Evolutionary conservation across 2,888 invertebrate genomes (phyloP).

Genomic region (Acanthacorydalis orientalis): DNA sequence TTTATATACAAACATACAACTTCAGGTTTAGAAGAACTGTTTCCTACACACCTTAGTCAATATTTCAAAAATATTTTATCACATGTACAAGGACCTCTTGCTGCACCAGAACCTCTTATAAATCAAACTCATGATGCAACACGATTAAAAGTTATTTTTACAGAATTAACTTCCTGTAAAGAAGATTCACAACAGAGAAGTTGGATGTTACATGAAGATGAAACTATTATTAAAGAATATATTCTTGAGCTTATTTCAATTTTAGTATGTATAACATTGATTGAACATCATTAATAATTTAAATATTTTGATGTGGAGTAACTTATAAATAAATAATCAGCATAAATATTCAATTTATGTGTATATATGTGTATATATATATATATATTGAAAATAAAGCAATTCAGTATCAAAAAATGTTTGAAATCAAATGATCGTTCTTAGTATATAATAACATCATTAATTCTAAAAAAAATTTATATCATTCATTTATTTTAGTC

Average conservation of each 20-base stretch:
- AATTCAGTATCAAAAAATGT: background rate
- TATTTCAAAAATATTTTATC: slow-evolving; percentile 37
- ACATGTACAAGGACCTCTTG: slow-evolving; percentile 40
- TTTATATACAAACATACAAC: slow-evolving; percentile 8
- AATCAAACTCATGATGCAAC: slow-evolving; percentile 74
- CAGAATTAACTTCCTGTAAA: slow-evolving; percentile 72
- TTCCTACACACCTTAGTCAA: slow-evolving; percentile 39
- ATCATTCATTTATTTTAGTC: slow-evolving; percentile 49
- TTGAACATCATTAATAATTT: slow-evolving; percentile 2
- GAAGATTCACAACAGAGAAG: slow-evolving; percentile 91
- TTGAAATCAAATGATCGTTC: background rate
- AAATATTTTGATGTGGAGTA: no score
- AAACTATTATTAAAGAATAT: slow-evolving; percentile 71
- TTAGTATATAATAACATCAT: background rate
- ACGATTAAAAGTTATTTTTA: slow-evolving; percentile 65
- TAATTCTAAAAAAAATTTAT: background rate
- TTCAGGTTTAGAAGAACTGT: slow-evolving; percentile 33
- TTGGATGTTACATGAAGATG: slow-evolving; percentile 92
- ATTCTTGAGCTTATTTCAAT: slow-evolving; percentile 68
- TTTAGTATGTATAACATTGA: slow-evolving; percentile 37
- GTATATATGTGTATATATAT: no score
- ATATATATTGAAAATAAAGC: no score
- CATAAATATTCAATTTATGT: no score
- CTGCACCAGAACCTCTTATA: slow-evolving; percentile 46
- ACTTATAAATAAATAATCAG: no score